Evolutionary conservation across 2,113 vertebrate species (phyloP), one percentile per base, ranked within the genome.

Genomic region (Melanotaenia duboulayi): DNA sequence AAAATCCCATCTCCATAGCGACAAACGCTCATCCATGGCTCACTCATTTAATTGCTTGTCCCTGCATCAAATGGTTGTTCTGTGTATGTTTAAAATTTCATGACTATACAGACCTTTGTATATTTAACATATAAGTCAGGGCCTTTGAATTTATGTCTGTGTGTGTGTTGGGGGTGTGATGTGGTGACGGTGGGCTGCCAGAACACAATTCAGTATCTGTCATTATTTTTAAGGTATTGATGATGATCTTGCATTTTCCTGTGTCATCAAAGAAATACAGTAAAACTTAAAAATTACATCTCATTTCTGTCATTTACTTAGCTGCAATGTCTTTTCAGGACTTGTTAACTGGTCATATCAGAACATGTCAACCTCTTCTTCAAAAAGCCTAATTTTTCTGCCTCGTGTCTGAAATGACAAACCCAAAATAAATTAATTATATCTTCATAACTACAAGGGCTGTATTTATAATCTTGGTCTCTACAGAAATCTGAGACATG

Each of bases 31-130:
- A 2, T 51, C 71, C 44, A 40, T 22, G 44, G 66, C 62, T 76
- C 51, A 75, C 37, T 54, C 49, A 83, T 61, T 59, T 56, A 56
- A 76, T 69, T 56, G 74, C 76, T 64, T 69, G 57, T 28, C 70
- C 35, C 42, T 16, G 58, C 74, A 72, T 84, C 62, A 78, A 84
- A 85, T 80, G 84, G 71, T 65, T 65, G 42, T 83, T 83, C 74
- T 39, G 65, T 84, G 77, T 75, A 49, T 82, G 16, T 52, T 86
- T 84, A 89, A 90, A 69, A 50, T 85, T 69, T 82, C 54, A 90
- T 84, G 65, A 76, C 42, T 24, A 57, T 71, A 76, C 28, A 61
- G 54, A 54, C 50, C 60, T 85, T 64, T 75, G 74, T 71, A 40
- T 84, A 78, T 84, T 79, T 85, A 76, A 78, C 65, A 83, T 73